Evolutionary conservation across 2,888 invertebrate genomes (phyloP).

Genomic region (Loripinus fragilis): DNA sequence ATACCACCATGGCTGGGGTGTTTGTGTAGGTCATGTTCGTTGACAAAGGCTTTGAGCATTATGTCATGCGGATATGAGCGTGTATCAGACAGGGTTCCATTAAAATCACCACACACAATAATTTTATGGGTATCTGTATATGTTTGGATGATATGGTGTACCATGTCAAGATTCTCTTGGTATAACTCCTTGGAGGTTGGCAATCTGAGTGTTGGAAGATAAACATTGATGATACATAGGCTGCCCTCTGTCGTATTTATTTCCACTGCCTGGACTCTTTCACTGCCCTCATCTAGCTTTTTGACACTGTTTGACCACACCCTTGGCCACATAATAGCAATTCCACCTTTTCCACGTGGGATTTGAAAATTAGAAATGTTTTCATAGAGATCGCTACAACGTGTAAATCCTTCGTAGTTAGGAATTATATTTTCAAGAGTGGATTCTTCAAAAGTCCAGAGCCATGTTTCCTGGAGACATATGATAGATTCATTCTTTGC

Average conservation of each 20-base stretch:
- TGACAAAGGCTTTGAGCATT: background rate
- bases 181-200: constrained; percentile 14
- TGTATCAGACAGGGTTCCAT: background rate
- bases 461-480: constrained; percentile 19
- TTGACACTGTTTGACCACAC: constrained; percentile 5
- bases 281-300: background rate
- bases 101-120: constrained; percentile 9
- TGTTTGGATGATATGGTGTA: background rate
- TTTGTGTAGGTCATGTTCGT: background rate
- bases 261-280: constrained; percentile 14
- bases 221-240: constrained; percentile 12
- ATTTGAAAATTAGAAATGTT: constrained; percentile 15
- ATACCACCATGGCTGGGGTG: background rate
- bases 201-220: constrained; percentile 4
- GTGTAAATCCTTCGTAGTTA: constrained; percentile 10
- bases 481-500: background rate
- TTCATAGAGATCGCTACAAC: constrained; percentile 9
- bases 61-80: constrained; percentile 10
- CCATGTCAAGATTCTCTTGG: constrained; percentile 3
- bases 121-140: constrained; percentile 5
- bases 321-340: constrained; percentile 17
- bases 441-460: constrained; percentile 15
- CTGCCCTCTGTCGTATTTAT: background rate
- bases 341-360: constrained; percentile 9
- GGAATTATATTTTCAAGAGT: constrained; percentile 3